These are phyloP conservation scores for Helostoma temminkii DNA, from an alignment of 2,797 vertebrate species.

Conservation along the genomic window DNA sequence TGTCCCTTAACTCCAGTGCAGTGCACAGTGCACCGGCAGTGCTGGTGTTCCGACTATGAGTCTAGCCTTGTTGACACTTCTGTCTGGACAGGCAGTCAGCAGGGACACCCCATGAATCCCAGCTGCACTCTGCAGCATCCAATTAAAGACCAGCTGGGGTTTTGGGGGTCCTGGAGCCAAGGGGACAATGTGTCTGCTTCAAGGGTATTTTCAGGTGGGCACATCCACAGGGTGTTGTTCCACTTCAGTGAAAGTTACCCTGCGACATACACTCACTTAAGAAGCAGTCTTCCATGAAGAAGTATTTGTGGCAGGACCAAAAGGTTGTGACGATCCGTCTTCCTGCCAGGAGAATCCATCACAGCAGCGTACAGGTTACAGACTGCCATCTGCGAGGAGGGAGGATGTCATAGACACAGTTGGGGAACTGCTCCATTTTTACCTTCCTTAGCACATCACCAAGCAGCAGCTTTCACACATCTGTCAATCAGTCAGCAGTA, in stretches of 20 bases:
- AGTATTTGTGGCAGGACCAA: slow-evolving; percentile 46
- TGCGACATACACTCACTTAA: slow-evolving; percentile 42
- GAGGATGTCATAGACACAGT: slow-evolving; percentile 30
- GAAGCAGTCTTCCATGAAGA: slow-evolving; percentile 59
- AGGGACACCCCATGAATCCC: slow-evolving; percentile 72
- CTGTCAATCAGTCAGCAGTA: slow-evolving; percentile 26
- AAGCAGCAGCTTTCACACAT: slow-evolving; percentile 3
- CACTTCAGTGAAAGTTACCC: slow-evolving; percentile 59
- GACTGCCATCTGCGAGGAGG: slow-evolving; percentile 33
- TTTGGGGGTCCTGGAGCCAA: slow-evolving; percentile 54
- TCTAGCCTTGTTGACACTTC: slow-evolving; percentile 29
- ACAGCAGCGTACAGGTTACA: slow-evolving; percentile 46
- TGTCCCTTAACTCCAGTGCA: background rate
- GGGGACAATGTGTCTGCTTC: slow-evolving; percentile 42
- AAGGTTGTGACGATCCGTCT: slow-evolving; percentile 54
- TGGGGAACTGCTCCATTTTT: slow-evolving; percentile 40
- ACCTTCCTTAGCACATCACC: slow-evolving; percentile 21
- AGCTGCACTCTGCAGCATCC: slow-evolving; percentile 78
- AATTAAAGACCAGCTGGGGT: slow-evolving; percentile 81
- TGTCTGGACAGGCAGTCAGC: slow-evolving; percentile 56
- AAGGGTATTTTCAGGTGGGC: slow-evolving; percentile 84
- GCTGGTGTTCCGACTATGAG: background rate
- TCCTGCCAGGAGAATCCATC: slow-evolving; percentile 61
- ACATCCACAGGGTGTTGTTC: slow-evolving; percentile 79
- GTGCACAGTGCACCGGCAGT: too few relatives aligned